Percentiles rank a stretch among this genome's conserved stretches.
Conservation (phyloP, 1,140 invertebrate genomes). For the Caenorhabditis briggsae region DNA sequence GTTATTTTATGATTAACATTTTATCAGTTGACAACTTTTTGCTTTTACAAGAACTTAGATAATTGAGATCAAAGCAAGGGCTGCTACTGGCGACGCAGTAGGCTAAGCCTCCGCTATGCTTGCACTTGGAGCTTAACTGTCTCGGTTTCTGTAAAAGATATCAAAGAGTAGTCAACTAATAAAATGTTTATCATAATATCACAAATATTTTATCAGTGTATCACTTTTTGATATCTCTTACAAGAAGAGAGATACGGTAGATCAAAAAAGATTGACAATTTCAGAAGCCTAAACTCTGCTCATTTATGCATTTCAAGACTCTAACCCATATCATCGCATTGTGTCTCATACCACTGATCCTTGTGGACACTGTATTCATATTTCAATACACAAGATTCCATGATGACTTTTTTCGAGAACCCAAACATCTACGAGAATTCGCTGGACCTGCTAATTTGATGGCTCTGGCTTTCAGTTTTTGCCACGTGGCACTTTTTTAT, state of each 20-base stretch:
- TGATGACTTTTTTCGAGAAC: background rate
- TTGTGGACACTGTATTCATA: conserved; percentile 11
- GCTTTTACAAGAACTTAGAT: background rate
- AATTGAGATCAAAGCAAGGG: too few species aligned
- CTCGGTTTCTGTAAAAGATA: background rate
- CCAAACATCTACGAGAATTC: background rate
- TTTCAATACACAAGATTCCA: background rate
- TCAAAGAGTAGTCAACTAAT: too few species aligned
- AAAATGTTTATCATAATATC: too few species aligned
- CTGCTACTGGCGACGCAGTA: too few species aligned
- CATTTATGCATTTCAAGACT: conserved; percentile 1
- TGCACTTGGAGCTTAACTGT: too few species aligned
- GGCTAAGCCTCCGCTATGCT: too few species aligned
- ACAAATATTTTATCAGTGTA: too few species aligned
- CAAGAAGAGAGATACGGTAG: background rate
- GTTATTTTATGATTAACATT: background rate
- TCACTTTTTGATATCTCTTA: too few species aligned
- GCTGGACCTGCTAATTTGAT: background rate
- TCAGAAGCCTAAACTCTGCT: background rate
- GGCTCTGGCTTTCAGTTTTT: background rate
- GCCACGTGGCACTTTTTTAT: background rate
- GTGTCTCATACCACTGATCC: background rate
- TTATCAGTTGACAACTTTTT: background rate
- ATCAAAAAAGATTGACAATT: background rate
- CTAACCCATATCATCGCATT: conserved; percentile 8